These are phyloP conservation scores for Strix aluco DNA, from an alignment of 2,113 vertebrate genomes.

Conservation along the genomic window DNA sequence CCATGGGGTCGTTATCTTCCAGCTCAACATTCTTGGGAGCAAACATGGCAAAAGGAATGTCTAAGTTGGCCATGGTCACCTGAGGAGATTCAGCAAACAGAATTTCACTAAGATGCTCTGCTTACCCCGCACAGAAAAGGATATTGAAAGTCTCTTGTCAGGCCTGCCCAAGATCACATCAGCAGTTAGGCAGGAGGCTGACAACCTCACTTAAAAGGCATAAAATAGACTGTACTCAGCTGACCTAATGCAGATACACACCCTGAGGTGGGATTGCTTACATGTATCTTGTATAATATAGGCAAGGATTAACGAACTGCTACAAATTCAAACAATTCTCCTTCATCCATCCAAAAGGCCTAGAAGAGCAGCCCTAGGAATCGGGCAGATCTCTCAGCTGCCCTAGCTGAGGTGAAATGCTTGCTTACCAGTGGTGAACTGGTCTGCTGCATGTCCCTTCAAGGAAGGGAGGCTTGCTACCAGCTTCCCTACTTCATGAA, in stretches of 20 bases:
- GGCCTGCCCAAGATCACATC: not conserved
- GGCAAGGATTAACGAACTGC: not conserved
- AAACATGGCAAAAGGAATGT: conserved; percentile 96
- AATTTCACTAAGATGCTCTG: conserved; percentile 14
- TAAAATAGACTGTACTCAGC: not conserved
- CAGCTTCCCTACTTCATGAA: not conserved
- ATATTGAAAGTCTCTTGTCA: not conserved
- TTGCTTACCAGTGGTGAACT: not conserved
- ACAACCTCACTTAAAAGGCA: not conserved
- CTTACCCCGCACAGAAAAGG: not conserved
- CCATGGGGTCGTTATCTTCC: conserved; percentile 94
- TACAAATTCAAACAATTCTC: not conserved
- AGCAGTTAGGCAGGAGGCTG: not conserved
- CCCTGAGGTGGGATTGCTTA: too few relatives aligned
- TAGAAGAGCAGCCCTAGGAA: not conserved
- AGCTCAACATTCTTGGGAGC: conserved; percentile 88
- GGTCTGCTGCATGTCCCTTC: not conserved
- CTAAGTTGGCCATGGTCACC: conserved; percentile 89
- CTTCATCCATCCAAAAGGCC: not conserved
- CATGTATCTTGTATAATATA: not conserved
- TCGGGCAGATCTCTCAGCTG: not conserved
- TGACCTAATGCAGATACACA: not conserved
- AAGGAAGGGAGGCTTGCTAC: not conserved
- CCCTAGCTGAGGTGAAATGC: not conserved
- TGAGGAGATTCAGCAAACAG: conserved; percentile 68